phyloP scores from a whole-genome alignment of 2,888 invertebrate species.

The Scaptomyza parva region DNA sequence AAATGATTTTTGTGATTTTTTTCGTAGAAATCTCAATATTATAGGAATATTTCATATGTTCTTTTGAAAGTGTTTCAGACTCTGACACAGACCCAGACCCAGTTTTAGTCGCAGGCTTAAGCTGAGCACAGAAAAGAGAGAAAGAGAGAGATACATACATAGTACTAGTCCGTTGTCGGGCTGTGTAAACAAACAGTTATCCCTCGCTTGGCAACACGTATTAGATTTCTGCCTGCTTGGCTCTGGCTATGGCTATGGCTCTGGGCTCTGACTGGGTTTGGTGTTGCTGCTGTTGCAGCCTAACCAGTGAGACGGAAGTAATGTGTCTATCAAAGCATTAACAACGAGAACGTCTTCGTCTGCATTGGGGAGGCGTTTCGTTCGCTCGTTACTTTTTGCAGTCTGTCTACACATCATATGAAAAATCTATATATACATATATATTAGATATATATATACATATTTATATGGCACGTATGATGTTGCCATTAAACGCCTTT shows the following conservation, averaged over 20 bases:
- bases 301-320: slow-evolving; percentile 79
- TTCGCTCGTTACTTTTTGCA: slow-evolving; percentile 41
- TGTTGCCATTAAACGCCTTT: slow-evolving; percentile 70
- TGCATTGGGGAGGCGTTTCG: slow-evolving; percentile 32
- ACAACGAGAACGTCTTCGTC: slow-evolving; percentile 67
- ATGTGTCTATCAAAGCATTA: slow-evolving; percentile 80
- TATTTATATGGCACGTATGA: slow-evolving; percentile 16
- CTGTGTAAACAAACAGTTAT: slow-evolving; percentile 78
- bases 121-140: background rate
- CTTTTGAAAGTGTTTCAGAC: slow-evolving; percentile 2
- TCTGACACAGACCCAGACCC: slow-evolving; percentile 1
- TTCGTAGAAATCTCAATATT: background rate
- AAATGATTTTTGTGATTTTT: background rate
- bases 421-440: slow-evolving; percentile 41
- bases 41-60: background rate
- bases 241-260: slow-evolving; percentile 1
- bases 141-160: slow-evolving; percentile 61
- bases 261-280: slow-evolving; percentile 26
- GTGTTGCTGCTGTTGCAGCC: slow-evolving; percentile 40
- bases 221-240: slow-evolving; percentile 65
- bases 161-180: slow-evolving; percentile 62
- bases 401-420: slow-evolving; percentile 33
- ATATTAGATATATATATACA: slow-evolving; percentile 13
- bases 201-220: slow-evolving; percentile 74
- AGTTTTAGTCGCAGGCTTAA: slow-evolving; percentile 37